phyloP scores from a whole-genome alignment of 2,797 vertebrate species.

The Epinephelus malabaricus region DNA sequence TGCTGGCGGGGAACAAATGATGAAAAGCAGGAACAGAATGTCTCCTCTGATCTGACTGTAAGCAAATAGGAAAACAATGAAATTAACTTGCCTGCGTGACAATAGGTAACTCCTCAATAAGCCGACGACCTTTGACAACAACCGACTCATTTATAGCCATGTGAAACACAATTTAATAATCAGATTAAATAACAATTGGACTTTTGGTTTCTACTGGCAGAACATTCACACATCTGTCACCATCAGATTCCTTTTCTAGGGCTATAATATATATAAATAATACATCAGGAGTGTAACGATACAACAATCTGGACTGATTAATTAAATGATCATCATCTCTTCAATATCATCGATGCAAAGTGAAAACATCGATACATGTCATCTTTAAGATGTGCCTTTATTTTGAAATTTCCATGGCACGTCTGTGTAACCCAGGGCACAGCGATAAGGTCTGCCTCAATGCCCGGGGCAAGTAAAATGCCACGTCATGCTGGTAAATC shows the following conservation, averaged over 20 bases:
- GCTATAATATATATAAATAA: neutral
- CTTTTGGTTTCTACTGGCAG: neutral
- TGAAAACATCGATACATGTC: too few relatives aligned
- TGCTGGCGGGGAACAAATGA: neutral
- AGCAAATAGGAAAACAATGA: neutral
- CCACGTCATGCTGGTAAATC: too few relatives aligned
- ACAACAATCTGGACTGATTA: too few relatives aligned
- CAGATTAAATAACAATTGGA: neutral
- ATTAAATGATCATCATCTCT: too few relatives aligned
- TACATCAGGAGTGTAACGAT: neutral
- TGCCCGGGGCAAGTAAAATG: too few relatives aligned
- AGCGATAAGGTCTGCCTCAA: too few relatives aligned
- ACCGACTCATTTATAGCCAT: neutral
- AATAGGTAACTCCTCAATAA: neutral
- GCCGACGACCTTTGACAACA: neutral
- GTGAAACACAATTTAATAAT: neutral
- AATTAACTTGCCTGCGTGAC: neutral
- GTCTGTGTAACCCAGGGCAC: too few relatives aligned
- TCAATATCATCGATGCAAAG: neutral
- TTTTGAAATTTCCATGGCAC: too few relatives aligned
- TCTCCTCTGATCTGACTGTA: neutral
- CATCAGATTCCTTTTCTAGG: neutral
- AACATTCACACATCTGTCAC: neutral
- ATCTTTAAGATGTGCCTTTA: too few relatives aligned
- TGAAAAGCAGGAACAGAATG: neutral